Evolutionary conservation across 2,113 vertebrate genomes (phyloP).

Genomic region (Lepus europaeus): DNA sequence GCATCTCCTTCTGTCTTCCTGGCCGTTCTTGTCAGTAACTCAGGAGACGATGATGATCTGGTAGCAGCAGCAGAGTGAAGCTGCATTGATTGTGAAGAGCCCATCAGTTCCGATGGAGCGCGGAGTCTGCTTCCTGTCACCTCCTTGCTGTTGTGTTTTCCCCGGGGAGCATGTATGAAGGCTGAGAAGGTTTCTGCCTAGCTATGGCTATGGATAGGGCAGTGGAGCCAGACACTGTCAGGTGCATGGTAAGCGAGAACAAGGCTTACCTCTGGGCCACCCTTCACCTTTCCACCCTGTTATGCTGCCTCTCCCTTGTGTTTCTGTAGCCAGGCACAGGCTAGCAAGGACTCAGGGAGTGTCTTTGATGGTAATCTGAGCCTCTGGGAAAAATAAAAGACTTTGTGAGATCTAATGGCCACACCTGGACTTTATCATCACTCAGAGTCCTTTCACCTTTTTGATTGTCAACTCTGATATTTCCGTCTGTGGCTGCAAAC

Average conservation of each 20-base stretch:
- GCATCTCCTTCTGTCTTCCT: neutral
- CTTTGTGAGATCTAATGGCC: neutral
- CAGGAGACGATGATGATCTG: neutral
- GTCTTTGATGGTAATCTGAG: neutral
- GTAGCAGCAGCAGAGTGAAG: neutral
- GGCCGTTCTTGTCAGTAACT: neutral
- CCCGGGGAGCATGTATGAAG: neutral
- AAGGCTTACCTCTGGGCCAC: neutral
- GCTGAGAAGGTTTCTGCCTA: neutral
- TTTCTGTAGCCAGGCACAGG: neutral
- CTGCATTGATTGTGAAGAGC: neutral
- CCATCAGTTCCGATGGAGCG: neutral
- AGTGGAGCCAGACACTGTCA: neutral
- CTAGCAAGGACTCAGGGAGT: neutral
- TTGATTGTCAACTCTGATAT: neutral
- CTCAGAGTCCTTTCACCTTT: neutral
- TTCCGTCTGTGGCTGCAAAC: neutral
- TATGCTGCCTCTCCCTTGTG: fast-evolving
- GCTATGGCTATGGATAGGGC: neutral
- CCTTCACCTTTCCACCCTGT: neutral
- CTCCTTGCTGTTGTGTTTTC: neutral
- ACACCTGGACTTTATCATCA: neutral
- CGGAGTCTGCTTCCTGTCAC: neutral
- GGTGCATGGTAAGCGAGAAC: neutral
- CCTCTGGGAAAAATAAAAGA: neutral